Conservation (phyloP, 2,888 invertebrate species). For the Eudiplozoon nipponicum region DNA sequence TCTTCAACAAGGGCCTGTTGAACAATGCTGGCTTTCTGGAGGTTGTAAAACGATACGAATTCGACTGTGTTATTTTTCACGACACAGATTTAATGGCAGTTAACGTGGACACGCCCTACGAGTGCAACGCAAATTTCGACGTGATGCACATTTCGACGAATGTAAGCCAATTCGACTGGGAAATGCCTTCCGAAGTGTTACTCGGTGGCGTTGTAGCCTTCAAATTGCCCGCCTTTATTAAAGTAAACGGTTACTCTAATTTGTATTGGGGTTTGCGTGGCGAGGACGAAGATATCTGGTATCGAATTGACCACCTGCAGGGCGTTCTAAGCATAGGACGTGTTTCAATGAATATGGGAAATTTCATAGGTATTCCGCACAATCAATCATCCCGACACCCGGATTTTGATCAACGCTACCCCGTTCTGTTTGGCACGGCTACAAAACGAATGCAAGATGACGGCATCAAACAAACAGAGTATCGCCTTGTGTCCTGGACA, state of each 20-base stretch:
- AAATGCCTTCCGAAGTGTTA: not conserved
- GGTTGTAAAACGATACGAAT: not conserved
- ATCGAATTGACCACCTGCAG: too few relatives aligned
- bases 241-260: conserved; percentile 3
- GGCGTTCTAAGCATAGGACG: too few relatives aligned
- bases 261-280: not conserved
- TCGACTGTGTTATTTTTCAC: conserved; percentile 3
- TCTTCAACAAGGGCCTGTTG: not conserved
- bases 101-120: not conserved
- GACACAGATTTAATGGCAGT: not conserved
- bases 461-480: too few relatives aligned
- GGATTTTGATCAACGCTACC: too few relatives aligned
- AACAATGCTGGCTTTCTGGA: conserved; percentile 3
- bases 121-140: not conserved
- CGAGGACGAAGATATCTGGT: not conserved
- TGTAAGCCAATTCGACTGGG: not conserved
- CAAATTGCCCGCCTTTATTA: not conserved
- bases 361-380: too few relatives aligned
- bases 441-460: too few relatives aligned
- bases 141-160: not conserved
- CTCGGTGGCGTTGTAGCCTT: conserved; percentile 1
- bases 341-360: too few relatives aligned
- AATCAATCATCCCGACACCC: too few relatives aligned
- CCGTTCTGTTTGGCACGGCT: too few relatives aligned
- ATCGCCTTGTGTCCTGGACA: too few relatives aligned